Evolutionary conservation across 2,888 invertebrate species (phyloP).

Genomic region (Polyploca ridens): DNA sequence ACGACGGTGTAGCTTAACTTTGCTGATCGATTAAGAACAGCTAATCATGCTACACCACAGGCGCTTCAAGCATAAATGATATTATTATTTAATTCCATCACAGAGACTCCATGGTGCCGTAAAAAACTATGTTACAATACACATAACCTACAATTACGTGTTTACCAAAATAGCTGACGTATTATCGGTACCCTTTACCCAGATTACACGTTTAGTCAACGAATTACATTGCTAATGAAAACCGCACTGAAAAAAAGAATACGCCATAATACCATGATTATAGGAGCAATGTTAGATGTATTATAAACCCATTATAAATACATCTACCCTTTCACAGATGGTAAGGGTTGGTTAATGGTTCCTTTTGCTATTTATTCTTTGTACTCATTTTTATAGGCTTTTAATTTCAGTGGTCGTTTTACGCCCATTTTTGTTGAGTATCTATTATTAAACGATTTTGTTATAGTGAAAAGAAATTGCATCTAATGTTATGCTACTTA

Average conservation of each 20-base stretch:
- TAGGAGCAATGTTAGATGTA: conserved; percentile 57
- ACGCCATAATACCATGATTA: conserved; percentile 75
- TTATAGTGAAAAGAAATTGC: conserved; percentile 10
- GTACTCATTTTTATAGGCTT: conserved; percentile 58
- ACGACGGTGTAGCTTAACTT: too few relatives aligned
- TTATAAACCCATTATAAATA: conserved; percentile 80
- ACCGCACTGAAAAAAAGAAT: conserved; percentile 79
- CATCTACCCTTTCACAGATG: conserved; percentile 77
- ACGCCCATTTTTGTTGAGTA: conserved; percentile 27
- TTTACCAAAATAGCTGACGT: conserved; percentile 62
- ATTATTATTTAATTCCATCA: neutral
- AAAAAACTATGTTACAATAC: conserved; percentile 28
- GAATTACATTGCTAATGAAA: conserved; percentile 72
- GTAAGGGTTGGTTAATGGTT: conserved; percentile 42
- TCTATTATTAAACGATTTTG: conserved; percentile 24
- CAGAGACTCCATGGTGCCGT: neutral
- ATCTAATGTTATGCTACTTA: too few relatives aligned
- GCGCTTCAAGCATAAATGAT: too few relatives aligned
- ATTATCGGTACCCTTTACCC: conserved; percentile 54
- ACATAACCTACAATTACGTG: conserved; percentile 69
- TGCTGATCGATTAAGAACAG: too few relatives aligned
- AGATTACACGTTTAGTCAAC: conserved; percentile 69
- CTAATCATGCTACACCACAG: too few relatives aligned
- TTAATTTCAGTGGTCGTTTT: conserved; percentile 50
- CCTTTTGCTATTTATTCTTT: conserved; percentile 59